These are phyloP conservation scores for Zelostemma sp. DNA, from an alignment of 1,140 invertebrate genomes.

Conservation along the genomic window DNA sequence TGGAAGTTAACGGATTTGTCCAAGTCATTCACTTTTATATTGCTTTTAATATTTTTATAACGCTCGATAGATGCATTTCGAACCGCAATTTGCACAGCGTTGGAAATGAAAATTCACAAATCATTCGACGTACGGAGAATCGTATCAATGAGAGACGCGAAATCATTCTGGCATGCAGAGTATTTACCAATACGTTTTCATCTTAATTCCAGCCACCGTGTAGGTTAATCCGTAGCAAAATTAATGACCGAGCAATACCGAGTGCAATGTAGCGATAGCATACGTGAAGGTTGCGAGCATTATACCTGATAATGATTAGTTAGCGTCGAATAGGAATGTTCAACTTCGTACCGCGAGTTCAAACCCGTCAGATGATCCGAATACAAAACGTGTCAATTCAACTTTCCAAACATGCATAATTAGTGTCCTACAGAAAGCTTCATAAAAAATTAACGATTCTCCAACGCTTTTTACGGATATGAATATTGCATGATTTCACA, in stretches of 20 bases:
- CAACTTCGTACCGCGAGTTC: conserved; percentile 26
- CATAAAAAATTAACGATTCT: background rate
- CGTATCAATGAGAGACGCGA: background rate
- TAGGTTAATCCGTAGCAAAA: conserved; percentile 34
- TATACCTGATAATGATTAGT: conserved; percentile 41
- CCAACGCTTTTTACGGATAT: background rate
- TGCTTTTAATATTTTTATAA: background rate
- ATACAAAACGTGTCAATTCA: no score
- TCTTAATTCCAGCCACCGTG: conserved; percentile 30
- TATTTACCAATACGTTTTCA: conserved; percentile 14
- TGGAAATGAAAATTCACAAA: background rate
- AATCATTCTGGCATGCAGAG: conserved; percentile 3
- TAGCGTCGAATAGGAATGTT: conserved; percentile 36
- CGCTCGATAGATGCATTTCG: background rate
- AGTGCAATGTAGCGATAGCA: conserved; percentile 31
- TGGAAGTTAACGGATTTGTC: background rate
- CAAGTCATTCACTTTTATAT: background rate
- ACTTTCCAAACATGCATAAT: no score
- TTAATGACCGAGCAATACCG: conserved; percentile 22
- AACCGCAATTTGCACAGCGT: background rate
- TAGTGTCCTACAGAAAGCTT: no score
- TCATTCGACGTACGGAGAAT: conserved; percentile 1
- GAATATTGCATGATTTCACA: background rate
- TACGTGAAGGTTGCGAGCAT: conserved; percentile 23
- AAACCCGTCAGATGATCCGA: conserved; percentile 22